Conservation (phyloP, 2,888 invertebrate genomes). For the Caradrina clavipalpis region DNA sequence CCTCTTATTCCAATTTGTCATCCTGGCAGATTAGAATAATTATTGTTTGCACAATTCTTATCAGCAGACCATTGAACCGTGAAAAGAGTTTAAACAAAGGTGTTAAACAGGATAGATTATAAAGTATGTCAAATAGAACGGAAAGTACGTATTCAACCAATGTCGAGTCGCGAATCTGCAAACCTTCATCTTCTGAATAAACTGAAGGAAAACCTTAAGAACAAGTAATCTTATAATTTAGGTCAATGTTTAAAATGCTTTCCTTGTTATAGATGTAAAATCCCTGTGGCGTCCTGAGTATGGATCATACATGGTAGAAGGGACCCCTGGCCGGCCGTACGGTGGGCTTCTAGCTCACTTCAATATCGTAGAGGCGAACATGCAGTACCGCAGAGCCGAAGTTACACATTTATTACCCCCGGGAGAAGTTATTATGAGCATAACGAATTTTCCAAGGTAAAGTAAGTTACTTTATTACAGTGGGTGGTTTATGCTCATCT, state of each 20-base stretch:
- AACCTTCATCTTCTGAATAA: not conserved
- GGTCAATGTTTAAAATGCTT: not conserved
- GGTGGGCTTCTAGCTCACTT: slow-evolving; percentile 98
- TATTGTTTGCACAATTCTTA: slow-evolving; percentile 13
- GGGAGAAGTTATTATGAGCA: slow-evolving; percentile 96
- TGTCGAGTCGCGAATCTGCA: slow-evolving; percentile 8
- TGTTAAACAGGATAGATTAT: slow-evolving; percentile 18
- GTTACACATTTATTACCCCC: slow-evolving; percentile 93
- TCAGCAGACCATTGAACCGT: slow-evolving; percentile 2
- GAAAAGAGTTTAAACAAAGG: slow-evolving; percentile 7
- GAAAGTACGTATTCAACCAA: slow-evolving; percentile 18
- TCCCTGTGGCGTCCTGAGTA: slow-evolving; percentile 99
- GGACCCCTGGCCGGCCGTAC: slow-evolving; percentile 99
- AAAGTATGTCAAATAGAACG: slow-evolving; percentile 27
- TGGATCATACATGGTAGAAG: slow-evolving; percentile 99
- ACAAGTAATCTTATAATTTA: not conserved
- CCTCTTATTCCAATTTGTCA: not conserved
- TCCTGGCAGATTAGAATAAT: not conserved
- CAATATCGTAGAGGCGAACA: slow-evolving; percentile 99
- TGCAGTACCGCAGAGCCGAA: slow-evolving; percentile 97
- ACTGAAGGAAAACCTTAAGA: not conserved
- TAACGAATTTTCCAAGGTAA: slow-evolving; percentile 98
- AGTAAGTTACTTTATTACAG: slow-evolving; percentile 37
- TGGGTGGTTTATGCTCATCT: slow-evolving; percentile 11
- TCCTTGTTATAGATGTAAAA: slow-evolving; percentile 91